A percentile compares a stretch with the other conserved stretches of the same genome.
Conservation (phyloP, 2,113 vertebrate genomes). For the Phaethornis superciliosus region DNA sequence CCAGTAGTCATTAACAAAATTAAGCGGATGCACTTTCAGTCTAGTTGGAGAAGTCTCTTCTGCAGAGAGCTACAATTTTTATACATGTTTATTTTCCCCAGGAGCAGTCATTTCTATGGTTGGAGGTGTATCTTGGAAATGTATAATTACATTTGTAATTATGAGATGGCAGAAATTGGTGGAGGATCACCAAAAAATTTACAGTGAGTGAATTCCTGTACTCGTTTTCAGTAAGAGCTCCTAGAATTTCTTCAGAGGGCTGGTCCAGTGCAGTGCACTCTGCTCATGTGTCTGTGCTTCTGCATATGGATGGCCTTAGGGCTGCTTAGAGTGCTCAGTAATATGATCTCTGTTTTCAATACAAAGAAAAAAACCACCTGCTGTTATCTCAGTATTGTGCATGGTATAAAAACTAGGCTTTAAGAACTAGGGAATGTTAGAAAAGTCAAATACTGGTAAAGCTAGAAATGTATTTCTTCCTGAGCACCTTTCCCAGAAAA, state of each 20-base stretch:
- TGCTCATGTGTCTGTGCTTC: neutral
- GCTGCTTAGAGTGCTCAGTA: neutral
- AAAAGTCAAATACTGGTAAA: neutral
- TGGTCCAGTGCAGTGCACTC: neutral
- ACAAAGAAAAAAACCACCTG: neutral
- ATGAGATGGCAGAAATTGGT: neutral
- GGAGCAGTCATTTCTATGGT: neutral
- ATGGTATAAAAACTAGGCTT: neutral
- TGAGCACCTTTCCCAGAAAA: conserved; percentile 1
- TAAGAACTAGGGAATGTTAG: neutral
- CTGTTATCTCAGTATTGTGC: neutral
- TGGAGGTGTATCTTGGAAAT: neutral
- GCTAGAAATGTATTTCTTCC: neutral
- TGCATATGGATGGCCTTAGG: neutral
- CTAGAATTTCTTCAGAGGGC: neutral
- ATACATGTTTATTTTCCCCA: neutral
- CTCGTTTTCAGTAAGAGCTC: neutral
- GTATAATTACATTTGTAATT: neutral
- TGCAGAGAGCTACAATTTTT: neutral
- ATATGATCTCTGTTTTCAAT: neutral
- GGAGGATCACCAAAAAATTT: neutral
- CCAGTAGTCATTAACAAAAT: neutral
- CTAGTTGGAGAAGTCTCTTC: neutral
- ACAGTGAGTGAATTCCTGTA: neutral
- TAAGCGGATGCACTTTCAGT: neutral